phyloP scores from a whole-genome alignment of 2,113 vertebrate species.

The Cavia aperea region DNA sequence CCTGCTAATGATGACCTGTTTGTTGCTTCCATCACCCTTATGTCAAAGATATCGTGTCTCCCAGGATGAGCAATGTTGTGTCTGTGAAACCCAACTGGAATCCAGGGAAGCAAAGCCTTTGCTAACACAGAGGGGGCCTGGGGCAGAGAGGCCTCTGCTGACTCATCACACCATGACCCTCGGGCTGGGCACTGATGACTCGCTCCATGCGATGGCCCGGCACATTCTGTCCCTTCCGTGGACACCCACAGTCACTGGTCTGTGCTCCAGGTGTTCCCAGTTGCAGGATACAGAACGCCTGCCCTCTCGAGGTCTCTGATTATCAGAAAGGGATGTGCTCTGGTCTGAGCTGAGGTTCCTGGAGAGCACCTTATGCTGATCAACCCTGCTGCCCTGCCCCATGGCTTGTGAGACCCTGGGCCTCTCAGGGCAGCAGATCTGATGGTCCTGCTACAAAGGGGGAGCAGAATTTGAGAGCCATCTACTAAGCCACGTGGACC shows the following conservation, averaged over 20 bases:
- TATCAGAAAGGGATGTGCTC: not conserved
- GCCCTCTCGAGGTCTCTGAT: not conserved
- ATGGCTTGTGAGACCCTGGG: fast-evolving
- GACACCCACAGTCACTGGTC: not conserved
- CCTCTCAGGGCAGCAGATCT: too few relatives aligned
- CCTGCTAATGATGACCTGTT: conserved; percentile 27
- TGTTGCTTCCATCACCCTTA: conserved; percentile 57
- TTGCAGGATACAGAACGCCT: not conserved
- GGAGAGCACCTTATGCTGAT: not conserved
- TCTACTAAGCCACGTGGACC: not conserved
- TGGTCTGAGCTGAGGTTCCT: not conserved
- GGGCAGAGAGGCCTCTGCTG: conserved; percentile 47
- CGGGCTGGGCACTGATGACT: not conserved
- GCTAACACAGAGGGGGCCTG: conserved; percentile 47
- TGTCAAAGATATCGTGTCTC: not conserved
- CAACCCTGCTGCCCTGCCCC: not conserved
- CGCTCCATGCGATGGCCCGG: not conserved
- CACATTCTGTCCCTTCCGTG: not conserved
- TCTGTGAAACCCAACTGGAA: conserved; percentile 52
- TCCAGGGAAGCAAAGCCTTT: conserved; percentile 44
- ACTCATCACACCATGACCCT: conserved; percentile 61
- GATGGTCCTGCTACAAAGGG: not conserved
- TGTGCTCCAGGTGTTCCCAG: not conserved
- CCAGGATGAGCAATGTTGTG: conserved; percentile 49
- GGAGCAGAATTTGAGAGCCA: not conserved